Base-by-base conservation (phyloP, 2,797 vertebrate genomes). In the Hydrocynus forskahlii region DNA sequence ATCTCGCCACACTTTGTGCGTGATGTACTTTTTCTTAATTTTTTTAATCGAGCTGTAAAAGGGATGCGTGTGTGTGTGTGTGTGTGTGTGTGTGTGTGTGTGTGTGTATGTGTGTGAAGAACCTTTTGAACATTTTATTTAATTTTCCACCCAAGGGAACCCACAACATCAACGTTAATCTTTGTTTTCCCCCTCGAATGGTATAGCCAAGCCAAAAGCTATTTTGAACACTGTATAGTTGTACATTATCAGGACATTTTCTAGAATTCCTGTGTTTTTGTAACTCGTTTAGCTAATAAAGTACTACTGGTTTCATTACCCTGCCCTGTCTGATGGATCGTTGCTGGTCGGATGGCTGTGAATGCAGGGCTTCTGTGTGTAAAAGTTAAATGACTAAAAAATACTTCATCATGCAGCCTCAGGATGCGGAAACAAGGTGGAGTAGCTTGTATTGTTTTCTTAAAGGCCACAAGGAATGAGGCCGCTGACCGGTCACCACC, bases 201-300 rank as follows among this genome's bases (percentile, higher is more conserved):
- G 17, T 2, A 9, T 4, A 40, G 16, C 64, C 63, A 4, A 66
- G 35, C 38, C 8, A 10, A 10, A 4, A 9, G 4, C 35, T 21
- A 21, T 67, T 67, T 67, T 45, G 45, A 43, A 67, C 38, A 67
- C 38, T 67, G 48, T 70, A 50, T 29, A 8, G 7, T 29, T 29
- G 48, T 38, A 57, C 9, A 40, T 38, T 35, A 35, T 72, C 7
- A 3, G 17, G 13, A 29, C 0, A 25, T 48, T 43, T 59, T 68
- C 19, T 69, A 8, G 64, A 48, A 35, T 3, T 68, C 45, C 17
- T 80, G 71, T 80, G 71, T 21, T 70, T 81, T 81, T 81, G 59
- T 70, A 70, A 63, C 29, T 74, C 21, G 71, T 21, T 54, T 19
- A 59, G n/a, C n/a, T 19, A 74, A 60, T 74, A 74, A 74, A 74